phyloP scores from a whole-genome alignment of 2,113 vertebrate species.

The Vulpes lagopus region DNA sequence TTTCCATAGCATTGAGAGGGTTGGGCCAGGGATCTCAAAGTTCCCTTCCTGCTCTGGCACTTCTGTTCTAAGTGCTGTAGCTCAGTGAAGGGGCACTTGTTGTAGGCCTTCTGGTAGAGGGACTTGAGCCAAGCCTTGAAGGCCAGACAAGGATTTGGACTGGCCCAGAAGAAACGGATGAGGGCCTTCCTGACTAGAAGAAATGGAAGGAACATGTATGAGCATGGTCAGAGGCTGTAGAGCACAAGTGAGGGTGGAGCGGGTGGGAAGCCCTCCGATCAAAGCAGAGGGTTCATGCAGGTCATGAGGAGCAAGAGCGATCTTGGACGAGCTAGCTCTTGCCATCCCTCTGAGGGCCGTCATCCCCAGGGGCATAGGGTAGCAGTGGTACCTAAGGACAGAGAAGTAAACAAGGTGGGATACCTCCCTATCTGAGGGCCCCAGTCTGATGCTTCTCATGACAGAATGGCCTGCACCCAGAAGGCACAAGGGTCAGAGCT shows the following conservation, averaged over 20 bases:
- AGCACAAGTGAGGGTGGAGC: not conserved
- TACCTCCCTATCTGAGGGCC: not conserved
- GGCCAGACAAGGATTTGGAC: not conserved
- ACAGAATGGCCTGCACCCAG: not conserved
- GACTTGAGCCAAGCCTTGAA: not conserved
- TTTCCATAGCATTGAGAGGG: not conserved
- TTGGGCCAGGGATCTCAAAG: not conserved
- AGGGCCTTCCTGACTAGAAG: not conserved
- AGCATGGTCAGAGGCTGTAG: not conserved
- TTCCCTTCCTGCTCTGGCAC: not conserved
- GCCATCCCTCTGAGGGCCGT: not conserved
- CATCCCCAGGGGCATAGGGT: not conserved
- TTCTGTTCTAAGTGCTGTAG: not conserved
- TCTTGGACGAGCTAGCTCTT: not conserved
- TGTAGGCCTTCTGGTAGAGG: not conserved
- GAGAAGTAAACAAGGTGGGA: not conserved
- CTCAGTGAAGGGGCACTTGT: not conserved
- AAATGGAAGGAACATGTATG: not conserved
- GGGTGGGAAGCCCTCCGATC: not conserved
- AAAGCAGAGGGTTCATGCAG: not conserved
- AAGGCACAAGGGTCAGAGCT: not conserved
- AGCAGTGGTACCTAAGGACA: not conserved
- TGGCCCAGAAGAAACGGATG: not conserved
- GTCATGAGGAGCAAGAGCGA: not conserved
- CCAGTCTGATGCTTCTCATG: not conserved